Conservation (phyloP, 2,888 invertebrate species). For the Agrypnus murinus region DNA sequence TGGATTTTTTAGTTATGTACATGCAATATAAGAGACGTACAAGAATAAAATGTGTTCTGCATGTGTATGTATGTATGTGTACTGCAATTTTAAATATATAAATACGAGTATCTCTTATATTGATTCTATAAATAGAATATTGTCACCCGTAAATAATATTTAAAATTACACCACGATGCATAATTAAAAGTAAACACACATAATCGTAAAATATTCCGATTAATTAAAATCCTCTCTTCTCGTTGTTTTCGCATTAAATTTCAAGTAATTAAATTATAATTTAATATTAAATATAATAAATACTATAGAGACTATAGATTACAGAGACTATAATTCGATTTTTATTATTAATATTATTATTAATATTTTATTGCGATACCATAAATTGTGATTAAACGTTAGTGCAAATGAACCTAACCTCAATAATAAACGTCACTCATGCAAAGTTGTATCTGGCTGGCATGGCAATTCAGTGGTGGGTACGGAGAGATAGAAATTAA, state of each 20-base stretch:
- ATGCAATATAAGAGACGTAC: no score
- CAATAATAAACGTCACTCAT: conserved; percentile 10
- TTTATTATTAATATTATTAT: background rate
- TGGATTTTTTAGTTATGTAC: no score
- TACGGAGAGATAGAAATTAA: conserved; percentile 15
- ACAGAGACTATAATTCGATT: no score
- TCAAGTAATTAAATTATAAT: conserved; percentile 15
- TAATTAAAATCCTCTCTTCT: conserved; percentile 4
- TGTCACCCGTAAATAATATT: conserved; percentile 31
- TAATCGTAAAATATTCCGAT: conserved; percentile 28
- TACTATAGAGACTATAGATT: no score
- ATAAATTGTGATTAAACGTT: conserved; percentile 10
- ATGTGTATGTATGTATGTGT: background rate
- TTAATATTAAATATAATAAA: conserved; percentile 21
- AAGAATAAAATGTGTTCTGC: no score
- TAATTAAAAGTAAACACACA: conserved; percentile 26
- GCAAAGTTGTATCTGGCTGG: background rate
- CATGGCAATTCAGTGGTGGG: conserved; percentile 5
- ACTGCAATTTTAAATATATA: conserved; percentile 30
- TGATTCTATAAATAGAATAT: conserved; percentile 40
- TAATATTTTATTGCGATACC: background rate
- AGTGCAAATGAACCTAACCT: background rate
- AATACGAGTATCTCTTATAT: conserved; percentile 39
- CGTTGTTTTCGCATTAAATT: conserved; percentile 23
- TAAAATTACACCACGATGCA: conserved; percentile 17